Evolutionary conservation across 2,113 vertebrate genomes (phyloP).

Genomic region (Nestor notabilis): DNA sequence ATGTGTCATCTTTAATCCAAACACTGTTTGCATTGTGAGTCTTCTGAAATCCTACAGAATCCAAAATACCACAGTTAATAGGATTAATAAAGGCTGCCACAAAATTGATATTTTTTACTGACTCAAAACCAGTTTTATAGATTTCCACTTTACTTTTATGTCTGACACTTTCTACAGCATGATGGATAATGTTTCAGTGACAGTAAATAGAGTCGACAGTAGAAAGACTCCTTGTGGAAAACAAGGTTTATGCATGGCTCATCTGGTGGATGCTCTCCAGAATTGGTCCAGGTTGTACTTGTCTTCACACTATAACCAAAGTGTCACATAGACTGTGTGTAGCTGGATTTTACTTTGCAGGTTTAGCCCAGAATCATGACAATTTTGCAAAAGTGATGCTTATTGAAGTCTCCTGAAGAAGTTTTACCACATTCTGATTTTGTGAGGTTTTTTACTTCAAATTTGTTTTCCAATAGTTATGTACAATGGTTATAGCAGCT

Average conservation of each 20-base stretch:
- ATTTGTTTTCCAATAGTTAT: background rate
- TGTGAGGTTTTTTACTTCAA: background rate
- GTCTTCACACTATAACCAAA: background rate
- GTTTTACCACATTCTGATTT: background rate
- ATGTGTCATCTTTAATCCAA: background rate
- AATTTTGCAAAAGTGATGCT: background rate
- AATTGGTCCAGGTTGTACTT: background rate
- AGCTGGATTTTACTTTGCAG: background rate
- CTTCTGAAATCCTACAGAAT: background rate
- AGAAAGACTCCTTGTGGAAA: background rate
- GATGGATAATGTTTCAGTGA: conserved; percentile 24
- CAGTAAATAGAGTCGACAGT: background rate
- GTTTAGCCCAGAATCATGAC: background rate
- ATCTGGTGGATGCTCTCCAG: background rate
- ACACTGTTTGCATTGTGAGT: background rate
- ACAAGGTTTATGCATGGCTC: background rate
- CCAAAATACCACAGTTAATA: background rate
- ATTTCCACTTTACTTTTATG: conserved; percentile 57
- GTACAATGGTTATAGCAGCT: background rate
- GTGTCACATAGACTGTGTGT: background rate
- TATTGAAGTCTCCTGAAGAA: background rate
- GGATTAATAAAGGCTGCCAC: conserved; percentile 15
- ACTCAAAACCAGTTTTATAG: conserved; percentile 27
- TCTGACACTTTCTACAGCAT: background rate
- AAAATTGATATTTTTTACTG: conserved; percentile 3